Conservation (phyloP, 2,888 invertebrate genomes). For the Lymantria monacha region DNA sequence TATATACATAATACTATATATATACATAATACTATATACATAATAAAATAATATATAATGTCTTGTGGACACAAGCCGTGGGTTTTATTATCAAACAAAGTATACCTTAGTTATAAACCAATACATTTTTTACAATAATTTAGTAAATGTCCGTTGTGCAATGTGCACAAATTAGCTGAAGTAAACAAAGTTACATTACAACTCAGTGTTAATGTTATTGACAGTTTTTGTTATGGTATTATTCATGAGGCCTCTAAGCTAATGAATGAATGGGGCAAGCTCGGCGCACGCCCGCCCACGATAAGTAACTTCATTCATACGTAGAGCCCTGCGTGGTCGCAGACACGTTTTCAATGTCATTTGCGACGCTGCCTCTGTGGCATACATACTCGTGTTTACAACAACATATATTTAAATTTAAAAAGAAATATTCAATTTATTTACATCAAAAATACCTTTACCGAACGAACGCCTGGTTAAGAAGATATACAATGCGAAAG, state of each 20-base stretch:
- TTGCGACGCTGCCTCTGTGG: conserved; percentile 38
- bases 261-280: conserved; percentile 75
- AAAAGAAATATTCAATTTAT: too few relatives aligned
- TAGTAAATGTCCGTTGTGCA: too few relatives aligned
- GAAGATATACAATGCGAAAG: too few relatives aligned
- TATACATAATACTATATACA: too few relatives aligned
- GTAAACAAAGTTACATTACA: conserved; percentile 34
- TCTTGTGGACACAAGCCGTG: too few relatives aligned
- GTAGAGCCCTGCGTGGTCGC: conserved; percentile 68
- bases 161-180: conserved; percentile 11
- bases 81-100: too few relatives aligned
- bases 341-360: conserved; percentile 59
- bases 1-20: too few relatives aligned
- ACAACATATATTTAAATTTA: background rate
- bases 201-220: conserved; percentile 55
- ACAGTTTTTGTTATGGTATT: conserved; percentile 72
- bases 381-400: conserved; percentile 12
- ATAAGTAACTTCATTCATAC: conserved; percentile 68
- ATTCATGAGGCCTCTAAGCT: conserved; percentile 76
- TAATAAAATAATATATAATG: too few relatives aligned
- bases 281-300: conserved; percentile 66
- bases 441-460: too few relatives aligned
- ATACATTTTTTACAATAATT: too few relatives aligned
- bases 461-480: too few relatives aligned
- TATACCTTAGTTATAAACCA: too few relatives aligned